Conservation (phyloP, 2,888 invertebrate species). For the Rugalucina vietnamica region DNA sequence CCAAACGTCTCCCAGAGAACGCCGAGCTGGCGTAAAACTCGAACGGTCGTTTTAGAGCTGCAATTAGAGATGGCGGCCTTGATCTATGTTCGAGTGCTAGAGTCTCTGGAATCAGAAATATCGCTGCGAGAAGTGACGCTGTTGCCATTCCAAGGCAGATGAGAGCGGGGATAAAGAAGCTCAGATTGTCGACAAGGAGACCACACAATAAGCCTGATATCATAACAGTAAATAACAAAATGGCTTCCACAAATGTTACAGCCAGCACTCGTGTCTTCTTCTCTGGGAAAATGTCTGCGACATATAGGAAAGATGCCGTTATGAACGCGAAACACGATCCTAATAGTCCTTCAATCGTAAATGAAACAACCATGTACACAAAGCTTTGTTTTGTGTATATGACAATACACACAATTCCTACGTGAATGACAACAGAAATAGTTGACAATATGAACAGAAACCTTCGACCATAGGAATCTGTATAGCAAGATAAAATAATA, state of each 20-base stretch:
- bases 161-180: slow-evolving; percentile 33
- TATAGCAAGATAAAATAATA: slow-evolving; percentile 28
- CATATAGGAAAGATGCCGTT: slow-evolving; percentile 21
- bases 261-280: slow-evolving; percentile 21
- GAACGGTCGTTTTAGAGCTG: slow-evolving; percentile 25
- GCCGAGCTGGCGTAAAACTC: slow-evolving; percentile 32
- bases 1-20: slow-evolving; percentile 17
- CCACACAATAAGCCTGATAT: slow-evolving; percentile 18
- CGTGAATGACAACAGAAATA: slow-evolving; percentile 13
- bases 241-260: not conserved
- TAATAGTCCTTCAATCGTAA: slow-evolving; percentile 30
- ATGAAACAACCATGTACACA: slow-evolving; percentile 19
- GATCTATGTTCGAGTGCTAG: slow-evolving; percentile 1
- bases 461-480: slow-evolving; percentile 39
- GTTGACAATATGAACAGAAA: slow-evolving; percentile 31
- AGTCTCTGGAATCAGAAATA: slow-evolving; percentile 30
- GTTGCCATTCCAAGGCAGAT: slow-evolving; percentile 12
- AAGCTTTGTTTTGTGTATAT: slow-evolving; percentile 31
- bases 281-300: slow-evolving; percentile 33
- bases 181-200: slow-evolving; percentile 20
- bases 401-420: not conserved
- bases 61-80: slow-evolving; percentile 1
- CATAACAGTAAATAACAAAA: not conserved
- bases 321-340: slow-evolving; percentile 32
- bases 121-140: slow-evolving; percentile 5